These are phyloP conservation scores for Amblyteles armatorius DNA, from an alignment of 2,888 invertebrate species.

Conservation along the genomic window DNA sequence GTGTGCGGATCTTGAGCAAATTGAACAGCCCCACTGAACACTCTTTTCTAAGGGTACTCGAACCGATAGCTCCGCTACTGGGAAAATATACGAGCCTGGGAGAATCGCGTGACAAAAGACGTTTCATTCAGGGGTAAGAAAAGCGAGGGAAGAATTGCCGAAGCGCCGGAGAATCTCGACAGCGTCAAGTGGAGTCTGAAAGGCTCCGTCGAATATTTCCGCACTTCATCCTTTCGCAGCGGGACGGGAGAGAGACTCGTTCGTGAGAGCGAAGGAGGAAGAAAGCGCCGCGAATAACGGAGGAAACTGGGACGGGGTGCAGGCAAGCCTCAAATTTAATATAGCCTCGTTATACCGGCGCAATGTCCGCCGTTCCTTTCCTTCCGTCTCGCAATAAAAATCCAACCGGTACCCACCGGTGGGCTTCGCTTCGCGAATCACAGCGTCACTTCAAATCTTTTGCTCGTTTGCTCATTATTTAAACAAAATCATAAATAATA, in stretches of 20 bases:
- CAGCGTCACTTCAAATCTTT: slow-evolving; percentile 5
- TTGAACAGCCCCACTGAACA: not conserved
- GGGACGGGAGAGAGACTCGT: not conserved
- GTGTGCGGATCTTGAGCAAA: not conserved
- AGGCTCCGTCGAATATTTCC: slow-evolving; percentile 51
- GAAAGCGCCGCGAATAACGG: slow-evolving; percentile 35
- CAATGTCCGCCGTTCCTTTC: slow-evolving; percentile 33
- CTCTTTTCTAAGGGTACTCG: not conserved
- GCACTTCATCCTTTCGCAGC: slow-evolving; percentile 40
- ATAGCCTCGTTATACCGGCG: slow-evolving; percentile 62
- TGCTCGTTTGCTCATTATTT: not conserved
- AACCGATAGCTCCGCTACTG: not conserved
- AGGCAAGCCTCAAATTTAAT: slow-evolving; percentile 61
- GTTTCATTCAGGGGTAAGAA: not conserved
- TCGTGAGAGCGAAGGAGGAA: slow-evolving; percentile 29
- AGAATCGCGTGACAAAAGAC: slow-evolving; percentile 2
- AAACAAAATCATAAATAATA: not conserved
- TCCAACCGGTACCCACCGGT: slow-evolving; percentile 12
- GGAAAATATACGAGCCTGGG: not conserved
- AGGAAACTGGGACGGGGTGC: slow-evolving; percentile 42
- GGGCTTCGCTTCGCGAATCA: slow-evolving; percentile 44
- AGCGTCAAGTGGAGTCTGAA: slow-evolving; percentile 19
- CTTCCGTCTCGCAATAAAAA: slow-evolving; percentile 59
- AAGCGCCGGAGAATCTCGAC: slow-evolving; percentile 24
- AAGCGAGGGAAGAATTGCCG: not conserved